Conservation (phyloP, 2,888 invertebrate species). For the Sinohyriopsis cumingii region DNA sequence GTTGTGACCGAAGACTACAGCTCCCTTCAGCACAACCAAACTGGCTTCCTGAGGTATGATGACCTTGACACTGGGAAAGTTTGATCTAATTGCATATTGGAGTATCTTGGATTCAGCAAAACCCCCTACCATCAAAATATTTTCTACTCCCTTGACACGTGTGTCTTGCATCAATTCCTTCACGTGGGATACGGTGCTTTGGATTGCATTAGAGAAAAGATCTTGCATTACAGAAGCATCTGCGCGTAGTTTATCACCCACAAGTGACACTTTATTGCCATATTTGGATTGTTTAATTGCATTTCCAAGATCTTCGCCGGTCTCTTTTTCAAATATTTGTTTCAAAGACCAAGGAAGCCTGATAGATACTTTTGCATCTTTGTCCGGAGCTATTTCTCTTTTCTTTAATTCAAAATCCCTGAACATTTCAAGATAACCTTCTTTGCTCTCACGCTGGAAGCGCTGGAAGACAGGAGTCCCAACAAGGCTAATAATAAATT, state of each 20-base stretch:
- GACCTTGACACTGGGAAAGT: conserved; percentile 8
- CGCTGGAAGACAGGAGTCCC: no score
- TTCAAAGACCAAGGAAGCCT: conserved; percentile 8
- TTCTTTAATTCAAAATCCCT: no score
- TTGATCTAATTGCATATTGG: conserved; percentile 12
- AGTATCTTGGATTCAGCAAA: conserved; percentile 20
- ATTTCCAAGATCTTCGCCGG: not conserved
- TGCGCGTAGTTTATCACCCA: conserved; percentile 17
- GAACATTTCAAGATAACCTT: no score
- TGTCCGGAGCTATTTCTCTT: no score
- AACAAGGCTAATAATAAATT: no score
- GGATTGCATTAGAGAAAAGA: conserved; percentile 1
- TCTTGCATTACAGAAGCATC: conserved; percentile 2
- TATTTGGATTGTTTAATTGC: no score
- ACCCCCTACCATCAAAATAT: conserved; percentile 19
- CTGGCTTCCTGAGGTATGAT: conserved; percentile 18
- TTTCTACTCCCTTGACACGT: no score
- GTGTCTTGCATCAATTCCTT: conserved; percentile 2
- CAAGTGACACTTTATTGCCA: not conserved
- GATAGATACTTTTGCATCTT: no score
- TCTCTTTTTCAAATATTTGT: conserved; percentile 2
- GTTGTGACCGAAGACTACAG: conserved; percentile 18
- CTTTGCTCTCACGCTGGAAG: no score
- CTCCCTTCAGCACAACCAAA: conserved; percentile 22
- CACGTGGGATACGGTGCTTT: conserved; percentile 8